Conservation (phyloP, 2,888 invertebrate species). For the Teinopalpus imperialis region DNA sequence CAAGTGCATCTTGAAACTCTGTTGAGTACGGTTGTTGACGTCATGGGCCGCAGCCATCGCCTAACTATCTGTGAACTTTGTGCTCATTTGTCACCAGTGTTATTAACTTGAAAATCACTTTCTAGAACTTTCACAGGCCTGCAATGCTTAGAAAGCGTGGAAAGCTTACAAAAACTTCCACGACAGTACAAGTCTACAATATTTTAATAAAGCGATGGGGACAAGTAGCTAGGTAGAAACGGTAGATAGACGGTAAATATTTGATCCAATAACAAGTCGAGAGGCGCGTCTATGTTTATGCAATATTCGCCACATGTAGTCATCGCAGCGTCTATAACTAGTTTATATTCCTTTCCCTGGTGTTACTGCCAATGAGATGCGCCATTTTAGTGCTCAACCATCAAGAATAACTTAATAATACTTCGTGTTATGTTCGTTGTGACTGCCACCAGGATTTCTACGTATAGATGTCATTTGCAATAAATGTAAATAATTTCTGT, state of each 20-base stretch:
- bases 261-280: conserved; percentile 3
- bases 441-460: conserved; percentile 5
- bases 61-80: too few relatives aligned
- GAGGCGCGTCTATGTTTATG: neutral
- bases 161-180: neutral
- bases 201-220: conserved; percentile 1
- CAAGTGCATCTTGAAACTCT: too few relatives aligned
- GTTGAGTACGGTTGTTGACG: too few relatives aligned
- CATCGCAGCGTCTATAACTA: neutral
- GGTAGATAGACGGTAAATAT: conserved; percentile 5
- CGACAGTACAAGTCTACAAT: neutral
- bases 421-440: conserved; percentile 24
- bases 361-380: conserved; percentile 24
- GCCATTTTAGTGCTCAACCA: conserved; percentile 31
- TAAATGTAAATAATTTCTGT: conserved; percentile 1
- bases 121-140: too few relatives aligned
- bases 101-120: too few relatives aligned
- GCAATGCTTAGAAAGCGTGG: too few relatives aligned
- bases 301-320: conserved; percentile 5
- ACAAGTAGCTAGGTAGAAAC: neutral
- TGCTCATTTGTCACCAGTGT: too few relatives aligned
- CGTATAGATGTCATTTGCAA: conserved; percentile 11
- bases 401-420: conserved; percentile 36
- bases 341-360: neutral
- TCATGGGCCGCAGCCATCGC: too few relatives aligned